These are phyloP conservation scores for Bucco capensis DNA, from an alignment of 2,113 vertebrate genomes.

Conservation along the genomic window DNA sequence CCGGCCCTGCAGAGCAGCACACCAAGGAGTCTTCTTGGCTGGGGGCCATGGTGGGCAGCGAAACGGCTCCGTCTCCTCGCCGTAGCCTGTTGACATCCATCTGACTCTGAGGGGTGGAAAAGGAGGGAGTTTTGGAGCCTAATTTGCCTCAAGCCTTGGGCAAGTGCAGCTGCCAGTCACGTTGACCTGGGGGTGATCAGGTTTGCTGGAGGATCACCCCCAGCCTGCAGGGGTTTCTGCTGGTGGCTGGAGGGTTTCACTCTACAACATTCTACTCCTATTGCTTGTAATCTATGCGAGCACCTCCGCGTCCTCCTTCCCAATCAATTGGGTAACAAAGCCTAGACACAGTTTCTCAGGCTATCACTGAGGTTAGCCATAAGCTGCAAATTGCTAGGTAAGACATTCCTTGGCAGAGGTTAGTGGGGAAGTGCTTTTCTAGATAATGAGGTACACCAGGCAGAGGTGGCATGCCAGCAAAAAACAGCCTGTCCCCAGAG, in stretches of 20 bases:
- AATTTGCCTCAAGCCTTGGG: background rate
- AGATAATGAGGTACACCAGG: background rate
- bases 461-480: background rate
- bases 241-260: background rate
- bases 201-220: background rate
- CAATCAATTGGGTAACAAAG: background rate
- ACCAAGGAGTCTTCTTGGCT: background rate
- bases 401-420: background rate
- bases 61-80: background rate
- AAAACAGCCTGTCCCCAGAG: background rate
- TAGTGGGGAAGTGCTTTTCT: background rate
- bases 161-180: accelerated
- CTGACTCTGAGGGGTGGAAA: background rate
- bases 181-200: accelerated
- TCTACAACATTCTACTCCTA: background rate
- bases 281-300: background rate
- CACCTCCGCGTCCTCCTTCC: background rate
- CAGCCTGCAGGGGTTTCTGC: background rate
- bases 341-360: background rate
- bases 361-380: background rate
- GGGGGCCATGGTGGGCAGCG: accelerated
- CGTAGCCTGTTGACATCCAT: background rate
- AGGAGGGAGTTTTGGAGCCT: background rate
- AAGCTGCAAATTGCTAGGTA: background rate
- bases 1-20: background rate